Conservation (phyloP, 2,113 vertebrate species). For the Myiagra hebetior region DNA sequence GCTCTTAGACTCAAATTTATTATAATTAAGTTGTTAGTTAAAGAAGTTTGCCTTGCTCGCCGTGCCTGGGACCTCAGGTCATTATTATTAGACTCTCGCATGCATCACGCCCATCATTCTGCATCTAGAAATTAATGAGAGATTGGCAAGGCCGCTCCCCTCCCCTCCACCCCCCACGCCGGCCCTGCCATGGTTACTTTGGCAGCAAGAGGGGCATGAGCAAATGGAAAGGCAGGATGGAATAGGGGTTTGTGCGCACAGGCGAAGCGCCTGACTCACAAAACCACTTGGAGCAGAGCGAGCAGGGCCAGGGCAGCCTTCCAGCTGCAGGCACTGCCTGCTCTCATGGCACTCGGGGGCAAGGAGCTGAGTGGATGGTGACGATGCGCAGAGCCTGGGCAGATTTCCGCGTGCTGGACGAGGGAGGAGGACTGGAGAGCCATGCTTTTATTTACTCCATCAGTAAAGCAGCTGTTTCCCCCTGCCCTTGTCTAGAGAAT, state of each 20-base stretch:
- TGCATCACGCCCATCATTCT: conserved; percentile 36
- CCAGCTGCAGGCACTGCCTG: conserved; percentile 35
- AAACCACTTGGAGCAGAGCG: neutral
- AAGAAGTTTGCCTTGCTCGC: conserved; percentile 17
- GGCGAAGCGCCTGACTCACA: conserved; percentile 57
- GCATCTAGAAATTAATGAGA: conserved; percentile 58
- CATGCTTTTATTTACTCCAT: neutral
- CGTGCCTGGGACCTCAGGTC: conserved; percentile 42
- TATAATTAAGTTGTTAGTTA: conserved; percentile 58
- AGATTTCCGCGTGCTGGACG: neutral
- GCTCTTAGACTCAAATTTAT: conserved; percentile 32
- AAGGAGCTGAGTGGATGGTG: neutral
- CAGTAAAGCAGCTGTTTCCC: neutral
- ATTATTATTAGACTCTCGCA: conserved; percentile 14
- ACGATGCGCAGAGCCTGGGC: neutral
- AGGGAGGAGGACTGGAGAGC: neutral
- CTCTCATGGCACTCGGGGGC: neutral
- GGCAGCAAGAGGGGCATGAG: conserved; percentile 70
- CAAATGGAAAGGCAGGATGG: conserved; percentile 64
- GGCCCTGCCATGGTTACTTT: conserved; percentile 47
- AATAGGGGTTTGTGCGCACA: conserved; percentile 21
- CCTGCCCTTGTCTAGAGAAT: neutral
- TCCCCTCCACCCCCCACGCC: neutral
- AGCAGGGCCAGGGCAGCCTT: neutral
- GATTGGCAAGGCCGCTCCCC: neutral